These are phyloP conservation scores for Orthonychiurus folsomi DNA, from an alignment of 2,888 invertebrate genomes.

Conservation along the genomic window DNA sequence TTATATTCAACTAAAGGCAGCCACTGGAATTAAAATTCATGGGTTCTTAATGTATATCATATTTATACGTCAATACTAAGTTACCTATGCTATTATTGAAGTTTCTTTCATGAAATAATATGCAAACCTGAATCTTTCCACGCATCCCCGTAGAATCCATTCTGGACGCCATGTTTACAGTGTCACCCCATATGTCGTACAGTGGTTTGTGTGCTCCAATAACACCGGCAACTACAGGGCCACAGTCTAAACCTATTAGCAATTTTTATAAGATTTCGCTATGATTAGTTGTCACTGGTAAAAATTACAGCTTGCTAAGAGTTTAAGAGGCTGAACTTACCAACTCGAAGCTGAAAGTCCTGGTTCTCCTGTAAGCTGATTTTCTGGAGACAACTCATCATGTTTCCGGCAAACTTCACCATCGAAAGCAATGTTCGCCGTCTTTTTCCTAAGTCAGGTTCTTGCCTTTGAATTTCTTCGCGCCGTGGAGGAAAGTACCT, in stretches of 20 bases:
- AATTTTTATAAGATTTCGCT: not conserved
- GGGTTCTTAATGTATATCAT: no score
- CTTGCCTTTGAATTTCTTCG: constrained; percentile 12
- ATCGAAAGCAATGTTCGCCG: constrained; percentile 45
- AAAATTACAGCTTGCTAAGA: no score
- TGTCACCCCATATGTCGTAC: constrained; percentile 88
- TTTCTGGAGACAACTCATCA: constrained; percentile 57
- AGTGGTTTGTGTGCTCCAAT: constrained; percentile 69
- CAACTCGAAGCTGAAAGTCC: constrained; percentile 63
- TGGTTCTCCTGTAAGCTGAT: constrained; percentile 53
- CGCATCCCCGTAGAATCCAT: constrained; percentile 86
- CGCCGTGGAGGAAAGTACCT: not conserved
- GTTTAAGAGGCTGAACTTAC: constrained; percentile 46
- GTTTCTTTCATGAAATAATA: no score
- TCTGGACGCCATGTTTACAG: constrained; percentile 90
- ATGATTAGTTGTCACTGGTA: no score
- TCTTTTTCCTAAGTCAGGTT: constrained; percentile 42
- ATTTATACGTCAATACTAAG: no score
- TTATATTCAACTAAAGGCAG: no score
- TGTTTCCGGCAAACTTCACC: constrained; percentile 62
- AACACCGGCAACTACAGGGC: constrained; percentile 86
- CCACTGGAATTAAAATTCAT: no score
- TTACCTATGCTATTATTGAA: no score
- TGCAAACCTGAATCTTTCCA: constrained; percentile 62
- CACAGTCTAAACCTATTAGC: constrained; percentile 70